phyloP scores from a whole-genome alignment of 2,888 invertebrate genomes.

The Heteropelma amictum region DNA sequence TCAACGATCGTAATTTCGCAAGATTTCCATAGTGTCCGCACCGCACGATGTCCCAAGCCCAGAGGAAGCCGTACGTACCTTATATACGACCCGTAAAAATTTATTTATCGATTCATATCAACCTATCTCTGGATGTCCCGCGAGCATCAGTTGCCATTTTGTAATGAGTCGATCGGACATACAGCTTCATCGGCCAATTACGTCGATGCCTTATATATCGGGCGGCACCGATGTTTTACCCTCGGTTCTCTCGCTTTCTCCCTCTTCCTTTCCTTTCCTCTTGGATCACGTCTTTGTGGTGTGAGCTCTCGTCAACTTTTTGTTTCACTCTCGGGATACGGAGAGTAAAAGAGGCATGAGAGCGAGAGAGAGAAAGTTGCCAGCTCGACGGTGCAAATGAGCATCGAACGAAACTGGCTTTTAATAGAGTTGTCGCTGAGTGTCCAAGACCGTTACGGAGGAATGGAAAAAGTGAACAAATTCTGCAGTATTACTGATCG shows the following conservation, averaged over 20 bases:
- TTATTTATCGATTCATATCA: constrained; percentile 58
- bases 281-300: constrained; percentile 41
- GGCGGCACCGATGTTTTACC: background rate
- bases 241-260: constrained; percentile 1
- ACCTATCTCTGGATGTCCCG: background rate
- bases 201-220: constrained; percentile 47
- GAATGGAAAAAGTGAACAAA: constrained; percentile 4
- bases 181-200: constrained; percentile 52
- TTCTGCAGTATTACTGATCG: background rate
- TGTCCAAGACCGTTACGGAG: background rate
- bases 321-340: constrained; percentile 2
- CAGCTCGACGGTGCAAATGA: constrained; percentile 47
- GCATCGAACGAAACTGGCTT: constrained; percentile 29
- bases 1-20: constrained; percentile 56
- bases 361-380: constrained; percentile 7
- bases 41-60: background rate
- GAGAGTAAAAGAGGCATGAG: background rate
- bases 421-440: constrained; percentile 41
- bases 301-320: constrained; percentile 55
- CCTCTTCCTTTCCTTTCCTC: constrained; percentile 37
- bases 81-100: constrained; percentile 48
- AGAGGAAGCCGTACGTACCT: too few relatives aligned
- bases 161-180: constrained; percentile 1
- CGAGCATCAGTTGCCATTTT: constrained; percentile 27
- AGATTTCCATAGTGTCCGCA: constrained; percentile 48